A percentile compares a stretch with the other conserved stretches of the same genome.
Evolutionary conservation across 2,888 invertebrate species (phyloP).

Genomic region (Epinotia demarniana): DNA sequence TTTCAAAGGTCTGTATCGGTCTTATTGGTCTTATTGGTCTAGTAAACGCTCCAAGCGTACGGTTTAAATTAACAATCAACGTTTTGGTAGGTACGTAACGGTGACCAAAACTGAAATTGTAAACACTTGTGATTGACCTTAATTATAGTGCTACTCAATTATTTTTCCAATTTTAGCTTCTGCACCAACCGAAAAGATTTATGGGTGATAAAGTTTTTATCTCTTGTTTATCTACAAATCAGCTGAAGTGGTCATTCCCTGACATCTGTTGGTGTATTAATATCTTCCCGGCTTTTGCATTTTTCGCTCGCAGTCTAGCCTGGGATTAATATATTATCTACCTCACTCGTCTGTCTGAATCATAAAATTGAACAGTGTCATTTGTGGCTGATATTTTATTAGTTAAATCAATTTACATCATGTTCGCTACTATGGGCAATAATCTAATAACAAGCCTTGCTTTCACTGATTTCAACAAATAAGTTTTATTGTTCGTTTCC

Average conservation of each 20-base stretch:
- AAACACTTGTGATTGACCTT: background rate
- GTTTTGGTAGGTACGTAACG: background rate
- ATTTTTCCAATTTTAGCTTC: background rate
- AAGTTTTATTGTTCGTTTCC: background rate
- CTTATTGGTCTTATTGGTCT: background rate
- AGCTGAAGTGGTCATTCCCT: constrained; percentile 48
- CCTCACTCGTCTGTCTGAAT: constrained; percentile 13
- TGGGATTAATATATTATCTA: constrained; percentile 15
- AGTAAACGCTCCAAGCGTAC: background rate
- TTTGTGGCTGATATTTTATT: constrained; percentile 7
- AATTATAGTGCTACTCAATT: background rate
- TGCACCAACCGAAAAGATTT: constrained; percentile 51
- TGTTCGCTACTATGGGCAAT: background rate
- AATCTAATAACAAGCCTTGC: background rate
- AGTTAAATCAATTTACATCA: background rate
- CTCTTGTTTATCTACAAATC: constrained; percentile 60
- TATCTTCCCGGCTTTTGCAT: constrained; percentile 30
- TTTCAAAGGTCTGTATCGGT: background rate
- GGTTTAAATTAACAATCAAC: background rate
- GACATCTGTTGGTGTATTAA: constrained; percentile 41
- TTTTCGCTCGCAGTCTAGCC: constrained; percentile 28
- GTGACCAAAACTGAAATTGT: too few relatives aligned
- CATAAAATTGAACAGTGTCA: constrained; percentile 8
- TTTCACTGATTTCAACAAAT: background rate
- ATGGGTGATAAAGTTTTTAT: constrained; percentile 51